A percentile compares a stretch with the other conserved stretches of the same genome.
phyloP scores from a whole-genome alignment of 1,140 invertebrate species.

The Calycopis cecrops region DNA sequence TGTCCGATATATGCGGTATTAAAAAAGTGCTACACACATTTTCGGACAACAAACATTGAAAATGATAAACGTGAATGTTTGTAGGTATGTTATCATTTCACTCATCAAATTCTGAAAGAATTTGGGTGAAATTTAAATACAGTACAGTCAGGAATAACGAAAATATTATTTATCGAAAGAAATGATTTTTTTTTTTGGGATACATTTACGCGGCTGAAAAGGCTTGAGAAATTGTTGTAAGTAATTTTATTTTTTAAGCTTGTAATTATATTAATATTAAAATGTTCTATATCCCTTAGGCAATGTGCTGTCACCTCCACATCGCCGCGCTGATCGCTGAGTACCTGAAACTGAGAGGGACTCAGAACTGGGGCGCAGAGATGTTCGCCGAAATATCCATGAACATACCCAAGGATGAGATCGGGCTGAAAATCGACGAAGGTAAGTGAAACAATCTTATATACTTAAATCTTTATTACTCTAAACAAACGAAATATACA shows the following conservation, averaged over 20 bases:
- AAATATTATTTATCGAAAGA: too few relatives aligned
- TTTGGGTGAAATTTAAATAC: too few relatives aligned
- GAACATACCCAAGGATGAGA: conserved; percentile 91
- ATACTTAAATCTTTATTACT: background rate
- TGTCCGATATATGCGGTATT: too few relatives aligned
- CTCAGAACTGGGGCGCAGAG: conserved; percentile 86
- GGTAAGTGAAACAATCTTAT: conserved; percentile 59
- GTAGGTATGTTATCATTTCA: too few relatives aligned
- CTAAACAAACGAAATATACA: background rate
- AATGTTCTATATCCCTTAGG: conserved; percentile 66
- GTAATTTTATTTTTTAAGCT: conserved; percentile 4
- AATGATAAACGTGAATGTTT: too few relatives aligned
- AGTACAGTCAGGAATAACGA: too few relatives aligned
- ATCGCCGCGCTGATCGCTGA: conserved; percentile 95
- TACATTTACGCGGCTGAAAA: too few relatives aligned
- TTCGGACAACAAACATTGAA: too few relatives aligned
- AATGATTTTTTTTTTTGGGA: too few relatives aligned
- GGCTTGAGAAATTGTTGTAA: too few relatives aligned
- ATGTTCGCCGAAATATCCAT: conserved; percentile 88
- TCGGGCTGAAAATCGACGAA: conserved; percentile 87
- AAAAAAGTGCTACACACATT: too few relatives aligned
- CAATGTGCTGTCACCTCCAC: conserved; percentile 91
- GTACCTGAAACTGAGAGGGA: conserved; percentile 88
- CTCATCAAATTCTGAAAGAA: too few relatives aligned
- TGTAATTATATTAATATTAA: background rate